Conservation (phyloP, 1,140 invertebrate genomes). For the Zaprionus ghesquierei region DNA sequence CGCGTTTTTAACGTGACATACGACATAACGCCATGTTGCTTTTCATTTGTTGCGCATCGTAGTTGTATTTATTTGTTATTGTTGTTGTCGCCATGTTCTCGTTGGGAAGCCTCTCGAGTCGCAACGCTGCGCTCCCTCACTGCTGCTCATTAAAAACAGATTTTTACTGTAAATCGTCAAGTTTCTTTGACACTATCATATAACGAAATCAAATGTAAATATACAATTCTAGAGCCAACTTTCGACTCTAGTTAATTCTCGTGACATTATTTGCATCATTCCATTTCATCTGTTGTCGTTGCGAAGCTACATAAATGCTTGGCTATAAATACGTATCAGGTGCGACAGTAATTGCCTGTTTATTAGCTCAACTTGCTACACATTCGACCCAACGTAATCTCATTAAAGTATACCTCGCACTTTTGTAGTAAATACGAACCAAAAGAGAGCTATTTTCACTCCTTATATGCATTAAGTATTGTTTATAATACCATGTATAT, state of each 20-base stretch:
- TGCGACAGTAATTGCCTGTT: no score
- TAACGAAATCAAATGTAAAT: background rate
- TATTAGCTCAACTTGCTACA: background rate
- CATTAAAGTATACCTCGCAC: background rate
- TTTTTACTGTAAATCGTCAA: background rate
- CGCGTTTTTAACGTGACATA: constrained; percentile 3
- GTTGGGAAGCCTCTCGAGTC: background rate
- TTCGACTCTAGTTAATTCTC: background rate
- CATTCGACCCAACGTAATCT: background rate
- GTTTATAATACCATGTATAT: background rate
- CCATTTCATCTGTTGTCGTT: background rate
- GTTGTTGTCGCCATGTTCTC: background rate
- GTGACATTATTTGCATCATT: background rate
- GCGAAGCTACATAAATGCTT: background rate
- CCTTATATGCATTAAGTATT: background rate
- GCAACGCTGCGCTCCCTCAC: background rate
- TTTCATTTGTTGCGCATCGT: constrained; percentile 32
- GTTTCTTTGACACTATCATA: background rate
- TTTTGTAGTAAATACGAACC: background rate
- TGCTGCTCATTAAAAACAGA: background rate
- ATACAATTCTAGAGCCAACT: background rate
- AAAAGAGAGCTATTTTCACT: background rate
- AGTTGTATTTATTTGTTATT: background rate
- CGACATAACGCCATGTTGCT: background rate
- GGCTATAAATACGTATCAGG: background rate